These are phyloP conservation scores for Steinernema hermaphroditum DNA, from an alignment of 2,888 invertebrate genomes.

Conservation along the genomic window DNA sequence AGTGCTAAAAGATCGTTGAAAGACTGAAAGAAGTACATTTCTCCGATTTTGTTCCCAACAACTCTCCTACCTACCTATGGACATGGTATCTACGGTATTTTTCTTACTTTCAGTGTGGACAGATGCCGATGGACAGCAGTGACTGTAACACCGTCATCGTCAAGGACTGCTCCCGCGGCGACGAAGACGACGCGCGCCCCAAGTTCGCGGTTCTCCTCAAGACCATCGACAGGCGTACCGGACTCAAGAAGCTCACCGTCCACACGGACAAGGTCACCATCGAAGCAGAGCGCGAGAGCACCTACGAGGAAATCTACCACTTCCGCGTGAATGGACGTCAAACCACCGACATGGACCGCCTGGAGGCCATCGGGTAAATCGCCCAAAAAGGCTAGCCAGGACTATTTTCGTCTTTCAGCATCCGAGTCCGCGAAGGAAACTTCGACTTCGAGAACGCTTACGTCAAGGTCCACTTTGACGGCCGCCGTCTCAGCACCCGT, in stretches of 20 bases:
- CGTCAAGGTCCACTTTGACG: too few relatives aligned
- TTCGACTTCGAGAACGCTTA: too few relatives aligned
- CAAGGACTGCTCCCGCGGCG: too few relatives aligned
- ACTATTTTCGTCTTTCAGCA: neutral
- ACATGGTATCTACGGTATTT: too few relatives aligned
- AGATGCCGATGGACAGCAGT: neutral
- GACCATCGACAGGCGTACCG: neutral
- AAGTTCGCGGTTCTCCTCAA: constrained; percentile 1
- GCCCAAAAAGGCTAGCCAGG: neutral
- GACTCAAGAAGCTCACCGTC: neutral
- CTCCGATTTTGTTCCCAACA: too few relatives aligned
- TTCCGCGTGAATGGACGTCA: neutral
- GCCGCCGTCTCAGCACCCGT: too few relatives aligned
- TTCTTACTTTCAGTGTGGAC: too few relatives aligned
- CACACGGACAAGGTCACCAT: neutral
- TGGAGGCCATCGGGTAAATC: neutral
- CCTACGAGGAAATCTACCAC: neutral
- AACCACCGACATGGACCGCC: neutral
- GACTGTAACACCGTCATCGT: neutral
- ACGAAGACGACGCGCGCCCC: neutral
- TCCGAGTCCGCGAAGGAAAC: too few relatives aligned
- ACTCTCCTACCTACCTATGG: too few relatives aligned
- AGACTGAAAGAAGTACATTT: too few relatives aligned
- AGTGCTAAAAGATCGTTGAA: too few relatives aligned
- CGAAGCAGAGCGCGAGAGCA: neutral